Conservation (phyloP, 2,888 invertebrate species). For the Eristalis tenax region DNA sequence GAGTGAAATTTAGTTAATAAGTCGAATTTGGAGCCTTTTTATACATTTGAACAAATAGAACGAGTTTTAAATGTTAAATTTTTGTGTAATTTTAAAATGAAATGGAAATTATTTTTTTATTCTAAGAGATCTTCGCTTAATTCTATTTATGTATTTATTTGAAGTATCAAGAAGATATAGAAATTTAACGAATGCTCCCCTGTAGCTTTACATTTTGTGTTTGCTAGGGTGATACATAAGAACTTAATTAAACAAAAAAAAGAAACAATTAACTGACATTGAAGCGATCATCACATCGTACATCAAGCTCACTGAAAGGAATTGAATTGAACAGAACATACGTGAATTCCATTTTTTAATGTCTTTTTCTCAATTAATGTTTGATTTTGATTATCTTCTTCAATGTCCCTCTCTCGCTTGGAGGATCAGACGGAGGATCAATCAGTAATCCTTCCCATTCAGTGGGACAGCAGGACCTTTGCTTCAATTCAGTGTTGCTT, state of each 20-base stretch:
- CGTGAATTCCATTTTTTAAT: neutral
- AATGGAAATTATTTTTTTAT: slow-evolving; percentile 57
- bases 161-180: slow-evolving; percentile 25
- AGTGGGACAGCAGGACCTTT: slow-evolving; percentile 23
- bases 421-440: neutral
- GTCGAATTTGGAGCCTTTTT: slow-evolving; percentile 59
- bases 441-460: slow-evolving; percentile 26
- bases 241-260: slow-evolving; percentile 3
- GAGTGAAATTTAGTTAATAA: slow-evolving; percentile 59
- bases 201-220: slow-evolving; percentile 47
- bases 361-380: neutral
- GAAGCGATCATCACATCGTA: slow-evolving; percentile 14
- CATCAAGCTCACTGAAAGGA: slow-evolving; percentile 39
- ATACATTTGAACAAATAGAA: slow-evolving; percentile 39
- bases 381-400: neutral
- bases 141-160: slow-evolving; percentile 62
- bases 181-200: slow-evolving; percentile 54
- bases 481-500: slow-evolving; percentile 34
- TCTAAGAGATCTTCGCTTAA: slow-evolving; percentile 59
- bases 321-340: slow-evolving; percentile 30
- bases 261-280: slow-evolving; percentile 31
- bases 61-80: slow-evolving; percentile 51
- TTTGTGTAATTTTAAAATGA: slow-evolving; percentile 48
- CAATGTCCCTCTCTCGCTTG: no score
- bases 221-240: slow-evolving; percentile 63